These are phyloP conservation scores for Ceriagrion tenellum DNA, from an alignment of 2,888 invertebrate species.

Conservation along the genomic window DNA sequence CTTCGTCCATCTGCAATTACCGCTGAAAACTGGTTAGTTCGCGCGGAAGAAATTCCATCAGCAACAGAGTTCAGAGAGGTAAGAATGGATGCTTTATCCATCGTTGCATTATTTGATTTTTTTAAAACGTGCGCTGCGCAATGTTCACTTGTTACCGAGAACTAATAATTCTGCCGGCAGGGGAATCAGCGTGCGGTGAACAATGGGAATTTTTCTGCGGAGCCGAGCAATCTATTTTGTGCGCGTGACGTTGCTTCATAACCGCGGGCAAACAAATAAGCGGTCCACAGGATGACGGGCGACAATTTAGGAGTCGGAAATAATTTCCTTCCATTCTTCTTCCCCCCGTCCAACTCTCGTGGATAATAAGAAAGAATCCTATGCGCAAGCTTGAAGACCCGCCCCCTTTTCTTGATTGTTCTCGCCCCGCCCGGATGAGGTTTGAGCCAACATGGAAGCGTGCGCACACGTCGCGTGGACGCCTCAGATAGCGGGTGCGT, in stretches of 20 bases:
- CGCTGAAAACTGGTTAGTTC: neutral
- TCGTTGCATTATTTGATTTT: neutral
- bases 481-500: neutral
- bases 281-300: neutral
- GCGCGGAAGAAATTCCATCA: neutral
- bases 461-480: neutral
- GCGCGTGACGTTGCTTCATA: neutral
- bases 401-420: neutral
- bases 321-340: neutral
- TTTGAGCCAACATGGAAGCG: neutral
- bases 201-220: neutral
- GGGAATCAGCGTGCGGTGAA: neutral
- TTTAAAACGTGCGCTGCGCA: neutral
- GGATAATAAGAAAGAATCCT: neutral
- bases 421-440: neutral
- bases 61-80: neutral
- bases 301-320: conserved; percentile 12
- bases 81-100: neutral
- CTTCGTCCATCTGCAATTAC: neutral
- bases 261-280: neutral
- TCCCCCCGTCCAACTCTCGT: neutral
- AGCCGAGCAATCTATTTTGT: neutral
- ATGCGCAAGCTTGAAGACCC: neutral
- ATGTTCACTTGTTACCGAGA: neutral
- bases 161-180: neutral